Evolutionary conservation across 2,888 invertebrate genomes (phyloP), one percentile per base, ranked within the genome.

Genomic region (Tenthredo mesomela): DNA sequence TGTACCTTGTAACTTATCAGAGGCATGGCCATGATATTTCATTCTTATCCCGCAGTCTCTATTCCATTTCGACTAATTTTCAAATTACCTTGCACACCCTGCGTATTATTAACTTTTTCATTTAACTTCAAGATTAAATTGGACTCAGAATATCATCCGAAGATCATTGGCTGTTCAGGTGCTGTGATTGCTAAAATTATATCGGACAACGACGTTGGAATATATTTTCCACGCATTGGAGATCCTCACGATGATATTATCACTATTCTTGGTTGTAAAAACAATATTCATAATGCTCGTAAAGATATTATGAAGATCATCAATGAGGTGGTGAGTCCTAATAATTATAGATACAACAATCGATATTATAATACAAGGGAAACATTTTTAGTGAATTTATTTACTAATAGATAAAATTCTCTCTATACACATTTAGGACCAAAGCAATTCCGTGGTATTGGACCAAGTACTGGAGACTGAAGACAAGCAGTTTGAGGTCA

Each of bases 301-400:
- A 98, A 98, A 87, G 98, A 98, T 89, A 99, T 99, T 87, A 95
- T 98, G 95, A 96, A 97, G 89, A 98, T 99, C 91, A 98, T 99
- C 6, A 96, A 96, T 88, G 97, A 98, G 92, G 94, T 98, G 94
- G 92, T 92, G 88, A 88, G 85, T 86, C 85, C 21, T 9, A 47
- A 7, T 6, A 70, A 70, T 37, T 70, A 29, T 50, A 18, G 10
- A 61, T 61, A 61, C 61, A 61, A 61, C n/a, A 7, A 37, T 37
- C 7, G 37, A 33, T 33, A 3, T 33, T 4, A 33, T 33, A 4
- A 33, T 33, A 33, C 33, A 33, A 33, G 2, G 33, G 4, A 4
- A 33, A 33, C 4, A 33, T 33, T 33, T 33, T 33, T 4, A 33
- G 33, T 33, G 4, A 37, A 37, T 37, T 37, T 37, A 37, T 37